These are phyloP conservation scores for Prietella phreatophila DNA, from an alignment of 2,113 vertebrate species.

Conservation along the genomic window DNA sequence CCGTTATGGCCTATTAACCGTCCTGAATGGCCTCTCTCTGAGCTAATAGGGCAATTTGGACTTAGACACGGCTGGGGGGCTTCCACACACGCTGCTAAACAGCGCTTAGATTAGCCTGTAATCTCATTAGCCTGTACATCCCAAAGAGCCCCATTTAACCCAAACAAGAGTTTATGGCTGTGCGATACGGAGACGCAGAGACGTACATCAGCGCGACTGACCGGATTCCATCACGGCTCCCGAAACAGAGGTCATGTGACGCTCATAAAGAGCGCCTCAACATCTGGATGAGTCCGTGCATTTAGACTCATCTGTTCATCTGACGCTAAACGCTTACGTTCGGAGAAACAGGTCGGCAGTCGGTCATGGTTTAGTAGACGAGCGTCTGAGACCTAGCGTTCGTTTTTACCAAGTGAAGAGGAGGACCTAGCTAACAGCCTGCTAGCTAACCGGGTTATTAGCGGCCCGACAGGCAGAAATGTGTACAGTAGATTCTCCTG, in stretches of 20 bases:
- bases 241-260: constrained; percentile 15
- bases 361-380: no score
- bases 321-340: not conserved
- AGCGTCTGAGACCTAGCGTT: not conserved
- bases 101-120: constrained; percentile 53
- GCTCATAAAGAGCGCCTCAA: no score
- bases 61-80: not conserved
- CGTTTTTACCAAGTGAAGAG: no score
- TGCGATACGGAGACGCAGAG: constrained; percentile 65
- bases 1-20: constrained; percentile 51
- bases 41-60: constrained; percentile 47
- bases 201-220: constrained; percentile 63
- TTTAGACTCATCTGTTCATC: not conserved
- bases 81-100: constrained; percentile 6
- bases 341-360: not conserved
- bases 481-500: no score
- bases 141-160: constrained; percentile 68
- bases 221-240: constrained; percentile 65
- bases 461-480: not conserved
- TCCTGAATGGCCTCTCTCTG: constrained; percentile 32
- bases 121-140: constrained; percentile 72
- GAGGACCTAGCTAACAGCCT: not conserved
- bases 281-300: not conserved
- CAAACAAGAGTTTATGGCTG: constrained; percentile 76
- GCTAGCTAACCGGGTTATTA: not conserved